Evolutionary conservation across 2,797 vertebrate genomes (phyloP).

Genomic region (Poecilia picta): DNA sequence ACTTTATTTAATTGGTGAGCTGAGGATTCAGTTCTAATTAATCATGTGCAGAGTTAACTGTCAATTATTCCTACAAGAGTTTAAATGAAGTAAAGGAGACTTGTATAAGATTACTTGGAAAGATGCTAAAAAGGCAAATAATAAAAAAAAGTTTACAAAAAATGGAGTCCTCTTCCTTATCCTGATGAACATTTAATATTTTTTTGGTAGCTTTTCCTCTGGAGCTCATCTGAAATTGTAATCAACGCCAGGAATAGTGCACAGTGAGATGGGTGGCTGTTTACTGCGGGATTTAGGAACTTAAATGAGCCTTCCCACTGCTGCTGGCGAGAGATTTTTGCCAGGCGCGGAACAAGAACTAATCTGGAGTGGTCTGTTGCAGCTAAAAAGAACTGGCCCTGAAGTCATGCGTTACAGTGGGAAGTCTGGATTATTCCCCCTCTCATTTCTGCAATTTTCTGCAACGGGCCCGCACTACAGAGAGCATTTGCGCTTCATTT

Average conservation of each 20-base stretch:
- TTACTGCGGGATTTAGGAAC: constrained; percentile 66
- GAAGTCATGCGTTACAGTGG: constrained; percentile 49
- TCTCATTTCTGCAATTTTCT: constrained; percentile 36
- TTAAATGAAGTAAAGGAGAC: constrained; percentile 23
- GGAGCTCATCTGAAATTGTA: constrained; percentile 57
- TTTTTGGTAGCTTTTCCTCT: constrained; percentile 48
- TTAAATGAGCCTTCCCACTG: constrained; percentile 55
- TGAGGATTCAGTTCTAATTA: constrained; percentile 53
- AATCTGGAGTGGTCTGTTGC: constrained; percentile 71
- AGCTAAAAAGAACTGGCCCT: constrained; percentile 53
- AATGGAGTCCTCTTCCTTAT: neutral
- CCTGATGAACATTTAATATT: constrained; percentile 48
- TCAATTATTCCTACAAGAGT: constrained; percentile 46
- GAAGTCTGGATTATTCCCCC: constrained; percentile 43
- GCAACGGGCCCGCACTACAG: constrained; percentile 11
- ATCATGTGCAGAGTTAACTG: constrained; percentile 55
- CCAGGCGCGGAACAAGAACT: constrained; percentile 69
- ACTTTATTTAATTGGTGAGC: constrained; percentile 53
- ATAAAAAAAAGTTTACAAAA: neutral
- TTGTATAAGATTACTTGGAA: constrained; percentile 9
- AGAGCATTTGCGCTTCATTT: constrained; percentile 22
- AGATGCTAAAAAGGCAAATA: constrained; percentile 24
- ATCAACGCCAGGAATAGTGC: constrained; percentile 62
- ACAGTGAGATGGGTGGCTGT: constrained; percentile 58
- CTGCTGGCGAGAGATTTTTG: constrained; percentile 61